phyloP scores from a whole-genome alignment of 2,113 vertebrate species.

The Neofelis nebulosa region DNA sequence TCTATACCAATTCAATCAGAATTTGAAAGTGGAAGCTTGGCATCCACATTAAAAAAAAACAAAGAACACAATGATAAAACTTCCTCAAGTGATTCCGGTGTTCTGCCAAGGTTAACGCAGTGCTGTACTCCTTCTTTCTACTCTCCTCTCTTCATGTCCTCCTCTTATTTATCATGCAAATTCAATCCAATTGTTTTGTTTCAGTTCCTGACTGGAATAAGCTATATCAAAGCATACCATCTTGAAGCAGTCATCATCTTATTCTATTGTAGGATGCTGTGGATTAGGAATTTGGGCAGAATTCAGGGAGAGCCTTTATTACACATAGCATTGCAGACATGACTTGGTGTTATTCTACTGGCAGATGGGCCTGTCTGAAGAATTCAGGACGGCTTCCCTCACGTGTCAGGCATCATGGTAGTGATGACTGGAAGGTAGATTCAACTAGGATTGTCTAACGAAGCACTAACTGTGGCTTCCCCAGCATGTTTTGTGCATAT shows the following conservation, averaged over 20 bases:
- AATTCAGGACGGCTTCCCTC: neutral
- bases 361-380: neutral
- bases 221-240: neutral
- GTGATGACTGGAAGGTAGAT: neutral
- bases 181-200: neutral
- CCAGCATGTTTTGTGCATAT: neutral
- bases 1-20: neutral
- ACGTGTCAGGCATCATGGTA: neutral
- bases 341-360: neutral
- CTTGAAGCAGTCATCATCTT: neutral
- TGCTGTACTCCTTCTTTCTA: neutral
- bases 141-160: neutral
- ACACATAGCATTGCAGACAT: neutral
- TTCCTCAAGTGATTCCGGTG: neutral
- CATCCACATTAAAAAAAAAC: neutral
- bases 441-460: neutral
- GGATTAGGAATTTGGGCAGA: neutral
- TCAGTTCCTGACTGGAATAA: neutral
- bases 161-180: neutral
- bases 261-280: neutral
- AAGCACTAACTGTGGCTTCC: neutral
- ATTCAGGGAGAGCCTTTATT: neutral
- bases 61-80: neutral
- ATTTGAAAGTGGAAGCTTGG: neutral
- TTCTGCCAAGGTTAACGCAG: neutral